These are phyloP conservation scores for Zosterops japonicus DNA, from an alignment of 2,113 vertebrate genomes.

Conservation along the genomic window DNA sequence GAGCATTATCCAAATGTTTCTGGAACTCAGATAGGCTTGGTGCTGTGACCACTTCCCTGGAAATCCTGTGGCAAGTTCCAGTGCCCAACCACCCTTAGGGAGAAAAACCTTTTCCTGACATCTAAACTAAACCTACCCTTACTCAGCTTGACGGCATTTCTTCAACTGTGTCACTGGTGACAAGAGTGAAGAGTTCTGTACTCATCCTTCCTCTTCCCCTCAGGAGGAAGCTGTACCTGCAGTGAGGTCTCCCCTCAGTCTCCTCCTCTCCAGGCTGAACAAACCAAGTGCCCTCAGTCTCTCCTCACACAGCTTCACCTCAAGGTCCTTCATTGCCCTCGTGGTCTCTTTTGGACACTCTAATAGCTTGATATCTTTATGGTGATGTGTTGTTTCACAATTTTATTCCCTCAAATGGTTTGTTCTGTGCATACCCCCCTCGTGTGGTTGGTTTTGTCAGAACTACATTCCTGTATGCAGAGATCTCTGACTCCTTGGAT, in stretches of 20 bases:
- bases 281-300: rapidly evolving
- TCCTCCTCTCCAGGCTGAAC: background rate
- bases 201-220: background rate
- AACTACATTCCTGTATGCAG: too few species aligned
- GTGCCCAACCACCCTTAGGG: too few species aligned
- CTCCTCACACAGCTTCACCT: rapidly evolving
- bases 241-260: background rate
- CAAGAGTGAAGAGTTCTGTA: too few species aligned
- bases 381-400: too few species aligned
- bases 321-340: background rate
- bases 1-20: rapidly evolving
- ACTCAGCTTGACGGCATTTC: background rate
- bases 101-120: background rate
- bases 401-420: too few species aligned
- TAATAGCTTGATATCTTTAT: rapidly evolving
- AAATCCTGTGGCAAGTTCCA: background rate
- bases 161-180: background rate
- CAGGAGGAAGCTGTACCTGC: rapidly evolving
- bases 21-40: background rate
- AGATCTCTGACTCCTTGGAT: too few species aligned
- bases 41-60: background rate
- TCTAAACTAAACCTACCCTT: background rate
- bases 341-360: rapidly evolving
- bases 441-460: too few species aligned
- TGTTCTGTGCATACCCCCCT: too few species aligned